Conservation (phyloP, 2,797 vertebrate genomes). For the Gadopsis bispinosus region DNA sequence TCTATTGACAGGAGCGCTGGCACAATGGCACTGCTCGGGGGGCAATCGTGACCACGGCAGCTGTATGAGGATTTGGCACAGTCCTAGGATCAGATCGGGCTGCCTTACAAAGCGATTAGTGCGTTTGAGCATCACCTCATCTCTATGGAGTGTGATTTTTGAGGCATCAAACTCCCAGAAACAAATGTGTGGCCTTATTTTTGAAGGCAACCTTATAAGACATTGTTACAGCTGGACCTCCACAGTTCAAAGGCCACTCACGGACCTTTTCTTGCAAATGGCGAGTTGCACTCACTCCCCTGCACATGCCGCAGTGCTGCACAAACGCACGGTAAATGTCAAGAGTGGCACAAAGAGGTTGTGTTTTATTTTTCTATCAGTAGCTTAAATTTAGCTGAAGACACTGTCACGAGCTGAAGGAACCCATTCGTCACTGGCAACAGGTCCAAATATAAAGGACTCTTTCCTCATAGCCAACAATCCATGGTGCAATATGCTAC, state of each 20-base stretch:
- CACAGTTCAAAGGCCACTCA: background rate
- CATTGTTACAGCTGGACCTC: conserved; percentile 3
- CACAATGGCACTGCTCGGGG: background rate
- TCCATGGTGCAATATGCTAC: background rate
- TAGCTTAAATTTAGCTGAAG: background rate
- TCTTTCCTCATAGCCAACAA: background rate
- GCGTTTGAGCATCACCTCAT: conserved; percentile 11
- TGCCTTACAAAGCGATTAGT: background rate
- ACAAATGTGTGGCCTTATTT: background rate
- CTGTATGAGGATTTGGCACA: conserved; percentile 9
- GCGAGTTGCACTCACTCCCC: background rate
- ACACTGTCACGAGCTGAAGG: background rate
- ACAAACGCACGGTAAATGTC: background rate
- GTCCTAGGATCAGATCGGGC: background rate
- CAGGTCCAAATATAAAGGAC: background rate
- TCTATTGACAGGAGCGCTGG: background rate
- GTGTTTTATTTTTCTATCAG: conserved; percentile 6
- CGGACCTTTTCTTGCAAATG: conserved; percentile 27
- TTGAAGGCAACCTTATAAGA: conserved; percentile 18
- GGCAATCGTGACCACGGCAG: conserved; percentile 5
- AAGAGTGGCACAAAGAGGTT: conserved; percentile 15
- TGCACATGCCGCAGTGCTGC: no score
- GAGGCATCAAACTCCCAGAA: background rate
- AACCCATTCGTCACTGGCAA: background rate
- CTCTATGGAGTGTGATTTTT: conserved; percentile 7